Conservation (phyloP, 2,113 vertebrate species). For the Ptyas mucosa region DNA sequence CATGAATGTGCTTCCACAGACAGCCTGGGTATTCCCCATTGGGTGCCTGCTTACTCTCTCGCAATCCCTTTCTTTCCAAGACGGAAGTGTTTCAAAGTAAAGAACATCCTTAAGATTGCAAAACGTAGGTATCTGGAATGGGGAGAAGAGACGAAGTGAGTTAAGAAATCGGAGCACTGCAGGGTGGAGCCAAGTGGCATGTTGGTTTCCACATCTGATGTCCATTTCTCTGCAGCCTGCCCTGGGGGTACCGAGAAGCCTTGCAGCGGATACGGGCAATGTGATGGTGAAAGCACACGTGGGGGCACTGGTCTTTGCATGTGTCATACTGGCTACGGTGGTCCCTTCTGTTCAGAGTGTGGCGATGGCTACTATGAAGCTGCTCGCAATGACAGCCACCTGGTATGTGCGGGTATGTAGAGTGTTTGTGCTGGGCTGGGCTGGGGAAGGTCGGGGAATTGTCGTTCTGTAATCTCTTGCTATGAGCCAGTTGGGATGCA, state of each 20-base stretch:
- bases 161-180: background rate
- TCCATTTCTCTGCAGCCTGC: slow-evolving; percentile 76
- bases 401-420: slow-evolving; percentile 77
- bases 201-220: background rate
- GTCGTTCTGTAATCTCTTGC: background rate
- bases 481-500: background rate
- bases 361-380: slow-evolving; percentile 89
- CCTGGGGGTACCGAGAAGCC: slow-evolving; percentile 78
- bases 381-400: slow-evolving; percentile 79
- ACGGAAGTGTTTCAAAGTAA: background rate
- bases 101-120: background rate
- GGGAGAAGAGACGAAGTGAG: too few relatives aligned
- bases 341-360: slow-evolving; percentile 84
- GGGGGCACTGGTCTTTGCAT: slow-evolving; percentile 86
- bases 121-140: background rate
- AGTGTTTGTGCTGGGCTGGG: background rate
- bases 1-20: background rate
- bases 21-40: background rate
- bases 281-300: slow-evolving; percentile 89
- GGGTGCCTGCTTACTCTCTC: background rate
- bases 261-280: slow-evolving; percentile 89
- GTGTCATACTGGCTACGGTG: slow-evolving; percentile 87
- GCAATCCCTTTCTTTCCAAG: background rate
- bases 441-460: background rate
- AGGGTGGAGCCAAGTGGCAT: too few relatives aligned